Evolutionary conservation across 2,113 vertebrate genomes (phyloP), one percentile per base, ranked within the genome.

Genomic region (Leuciscus idus): DNA sequence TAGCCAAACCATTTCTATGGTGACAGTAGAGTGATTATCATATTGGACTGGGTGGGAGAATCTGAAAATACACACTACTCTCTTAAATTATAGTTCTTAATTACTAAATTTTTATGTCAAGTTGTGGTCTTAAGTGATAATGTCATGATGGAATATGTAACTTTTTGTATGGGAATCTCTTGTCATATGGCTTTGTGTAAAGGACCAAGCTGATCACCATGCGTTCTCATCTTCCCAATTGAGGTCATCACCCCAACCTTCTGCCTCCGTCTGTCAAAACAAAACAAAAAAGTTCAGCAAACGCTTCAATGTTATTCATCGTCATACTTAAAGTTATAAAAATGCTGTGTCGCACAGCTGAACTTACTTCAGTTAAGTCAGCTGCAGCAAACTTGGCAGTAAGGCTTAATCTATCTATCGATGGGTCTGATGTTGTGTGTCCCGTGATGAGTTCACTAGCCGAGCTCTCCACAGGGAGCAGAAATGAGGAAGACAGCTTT

Each of bases 201-300:
- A 73, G 46, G 12, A 83, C n/a, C 55, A 62, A 81, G 0, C 39
- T 80, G 85, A 72, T 96, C 95, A 97, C 97, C 97, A 99, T 90
- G 83, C 90, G 15, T 84, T 93, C 55, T 96, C 95, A 17, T 97
- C 97, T 89, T 96, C 98, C 98, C 97, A 99, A 94, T 95, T 96
- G 87, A 99, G 92, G 12, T 99, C 97, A 0, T 98, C 96, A 76
- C 93, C 97, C 98, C 98, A 99, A 91, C 97, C 98, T 85, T 94
- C 93, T 23, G 94, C 90, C 90, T 97, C 97, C 52, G 91, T 93
- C 98, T 99, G 92, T 84, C 90, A 91, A 84, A 30, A 90, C 52
- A 84, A 15, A 39, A 28, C 26, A 77, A 81, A 77, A 80, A 9
- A 30, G 12, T 21, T 33, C 19, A 88, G 26, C 81, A 36, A 1